These are phyloP conservation scores for Rhynchomys soricoides DNA, from an alignment of 2,113 vertebrate species.

Conservation along the genomic window DNA sequence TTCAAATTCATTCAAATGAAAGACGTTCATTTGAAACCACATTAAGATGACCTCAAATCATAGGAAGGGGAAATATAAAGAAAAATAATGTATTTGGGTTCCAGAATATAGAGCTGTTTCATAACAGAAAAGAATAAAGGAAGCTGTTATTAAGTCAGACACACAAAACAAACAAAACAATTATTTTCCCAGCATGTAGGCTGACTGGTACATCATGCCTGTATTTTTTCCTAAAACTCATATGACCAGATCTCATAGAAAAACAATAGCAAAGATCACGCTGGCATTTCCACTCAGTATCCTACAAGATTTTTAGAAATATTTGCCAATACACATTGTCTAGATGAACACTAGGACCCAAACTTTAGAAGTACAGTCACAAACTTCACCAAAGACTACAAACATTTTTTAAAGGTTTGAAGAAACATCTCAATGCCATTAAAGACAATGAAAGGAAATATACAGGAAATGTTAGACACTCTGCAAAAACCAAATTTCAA, in stretches of 20 bases:
- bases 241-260: too few species aligned
- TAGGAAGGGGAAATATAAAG: background rate
- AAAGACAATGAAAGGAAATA: background rate
- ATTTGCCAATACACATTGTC: background rate
- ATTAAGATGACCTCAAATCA: background rate
- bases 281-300: background rate
- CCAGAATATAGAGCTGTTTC: background rate
- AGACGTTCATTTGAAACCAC: background rate
- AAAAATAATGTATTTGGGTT: background rate
- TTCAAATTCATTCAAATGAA: background rate
- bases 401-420: background rate
- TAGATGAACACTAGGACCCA: background rate
- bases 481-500: too few species aligned
- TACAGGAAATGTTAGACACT: too few species aligned
- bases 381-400: background rate
- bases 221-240: background rate
- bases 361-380: background rate
- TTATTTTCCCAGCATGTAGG: background rate
- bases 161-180: background rate
- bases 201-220: background rate
- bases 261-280: background rate
- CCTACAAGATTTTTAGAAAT: background rate
- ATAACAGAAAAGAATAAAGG: background rate
- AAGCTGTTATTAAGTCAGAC: background rate
- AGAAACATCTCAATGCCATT: background rate